A percentile compares a stretch with the other conserved stretches of the same genome.
These are phyloP conservation scores for Pantala flavescens DNA, from an alignment of 1,140 invertebrate genomes.

Conservation along the genomic window DNA sequence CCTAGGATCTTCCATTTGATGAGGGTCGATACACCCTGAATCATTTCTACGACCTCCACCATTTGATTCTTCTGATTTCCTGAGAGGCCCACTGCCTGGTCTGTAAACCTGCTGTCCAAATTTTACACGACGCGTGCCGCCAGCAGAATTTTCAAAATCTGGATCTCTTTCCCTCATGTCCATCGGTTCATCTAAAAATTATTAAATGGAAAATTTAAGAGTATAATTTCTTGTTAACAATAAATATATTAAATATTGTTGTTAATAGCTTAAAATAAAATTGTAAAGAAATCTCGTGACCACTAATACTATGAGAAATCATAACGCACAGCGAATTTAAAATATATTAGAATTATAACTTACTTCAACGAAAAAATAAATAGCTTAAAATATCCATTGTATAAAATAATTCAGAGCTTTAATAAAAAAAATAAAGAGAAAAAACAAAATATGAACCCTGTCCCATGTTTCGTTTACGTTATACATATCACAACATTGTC, in stretches of 20 bases:
- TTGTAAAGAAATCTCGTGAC: too few relatives aligned
- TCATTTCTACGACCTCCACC: conserved; percentile 38
- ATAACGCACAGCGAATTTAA: too few relatives aligned
- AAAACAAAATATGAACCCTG: too few relatives aligned
- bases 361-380: too few relatives aligned
- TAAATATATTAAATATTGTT: too few relatives aligned
- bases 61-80: conserved; percentile 38
- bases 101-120: conserved; percentile 36
- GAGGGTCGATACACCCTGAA: conserved; percentile 27
- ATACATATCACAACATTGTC: conserved; percentile 3
- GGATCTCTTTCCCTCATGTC: neutral
- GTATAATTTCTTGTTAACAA: too few relatives aligned
- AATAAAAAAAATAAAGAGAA: too few relatives aligned
- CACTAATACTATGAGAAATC: too few relatives aligned
- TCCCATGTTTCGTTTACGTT: neutral
- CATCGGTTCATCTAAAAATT: neutral
- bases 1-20: conserved; percentile 16
- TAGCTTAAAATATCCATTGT: too few relatives aligned
- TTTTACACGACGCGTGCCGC: neutral
- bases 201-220: neutral
- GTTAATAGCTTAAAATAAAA: too few relatives aligned
- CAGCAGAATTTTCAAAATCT: neutral
- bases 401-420: too few relatives aligned
- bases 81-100: conserved; percentile 49
- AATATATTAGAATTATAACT: too few relatives aligned